Evolutionary conservation across 1,140 invertebrate genomes (phyloP).

Genomic region (Aphaenogaster floridana): DNA sequence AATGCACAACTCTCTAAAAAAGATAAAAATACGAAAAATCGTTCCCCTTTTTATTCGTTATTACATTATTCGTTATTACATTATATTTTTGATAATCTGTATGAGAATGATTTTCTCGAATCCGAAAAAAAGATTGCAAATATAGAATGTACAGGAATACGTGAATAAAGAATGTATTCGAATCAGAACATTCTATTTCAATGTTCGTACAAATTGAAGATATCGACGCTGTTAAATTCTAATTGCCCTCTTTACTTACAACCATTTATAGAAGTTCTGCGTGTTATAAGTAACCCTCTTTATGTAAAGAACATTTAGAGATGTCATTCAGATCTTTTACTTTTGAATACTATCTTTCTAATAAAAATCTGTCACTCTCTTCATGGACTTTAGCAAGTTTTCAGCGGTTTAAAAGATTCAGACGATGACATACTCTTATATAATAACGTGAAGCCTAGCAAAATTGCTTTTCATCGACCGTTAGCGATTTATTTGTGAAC

Average conservation of each 20-base stretch:
- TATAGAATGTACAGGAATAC: not conserved
- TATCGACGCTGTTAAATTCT: not conserved
- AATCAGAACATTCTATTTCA: not conserved
- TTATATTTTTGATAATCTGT: not conserved
- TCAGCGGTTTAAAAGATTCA: not conserved
- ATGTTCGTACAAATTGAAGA: not conserved
- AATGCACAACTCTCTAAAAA: not conserved
- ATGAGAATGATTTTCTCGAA: not conserved
- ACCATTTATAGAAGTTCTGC: not conserved
- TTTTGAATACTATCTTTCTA: not conserved
- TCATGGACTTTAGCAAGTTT: not conserved
- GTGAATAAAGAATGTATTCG: not conserved
- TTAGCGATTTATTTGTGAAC: slow-evolving; percentile 19
- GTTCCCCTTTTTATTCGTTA: not conserved
- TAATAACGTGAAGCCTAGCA: not conserved
- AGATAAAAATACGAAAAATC: not conserved
- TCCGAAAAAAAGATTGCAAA: not conserved
- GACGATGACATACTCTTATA: not conserved
- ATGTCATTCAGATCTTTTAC: not conserved
- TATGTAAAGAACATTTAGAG: not conserved
- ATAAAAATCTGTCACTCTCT: slow-evolving; percentile 33
- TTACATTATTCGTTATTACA: not conserved
- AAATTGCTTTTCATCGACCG: slow-evolving; percentile 28
- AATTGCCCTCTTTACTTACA: not conserved
- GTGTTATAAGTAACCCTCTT: not conserved